Base-by-base conservation (phyloP, 2,797 vertebrate species). In the Anguilla marmorata region DNA sequence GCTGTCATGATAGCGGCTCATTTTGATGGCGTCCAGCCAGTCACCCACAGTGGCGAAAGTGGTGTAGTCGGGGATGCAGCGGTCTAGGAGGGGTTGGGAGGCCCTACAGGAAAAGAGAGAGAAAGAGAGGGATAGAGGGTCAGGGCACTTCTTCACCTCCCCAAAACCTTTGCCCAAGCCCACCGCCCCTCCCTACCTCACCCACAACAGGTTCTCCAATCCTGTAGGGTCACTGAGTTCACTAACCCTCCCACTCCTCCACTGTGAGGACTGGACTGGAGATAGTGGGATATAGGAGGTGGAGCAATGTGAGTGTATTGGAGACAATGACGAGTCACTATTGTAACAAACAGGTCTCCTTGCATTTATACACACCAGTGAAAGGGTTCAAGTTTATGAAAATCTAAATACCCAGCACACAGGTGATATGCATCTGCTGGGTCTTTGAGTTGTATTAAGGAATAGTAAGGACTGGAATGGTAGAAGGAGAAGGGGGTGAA, bases 21-120 rank as follows among this genome's bases (percentile, higher is more conserved):
- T 99, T 96, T 99, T 99, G 95, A 99, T 99, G 95, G 98, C 98
- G 0, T 99, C 98, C 94, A 99, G 96, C 98, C 98, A 99, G 95
- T 99, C 98, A 86, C 98, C 98, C 94, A 99, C 98, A 7, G 98
- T 99, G 87, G 98, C 98, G 94, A 99, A 99, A 91, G 98, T 99
- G 88, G 98, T 98, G 93, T 99, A 99, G 96, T 99, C 98, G 0
- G 98, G 98, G 89, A 99, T 97, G 0, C 97, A 98, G 91, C 98
- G 98, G 94, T 99, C 98, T 93, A 99, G 96, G 93, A 99, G 97
- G 0, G 98, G 98, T 91, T 99, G 98, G 90, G 98, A 99, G 90
- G 98, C 95, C 92, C 98, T 99, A 93, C 93, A 94, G 92, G 87
- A 82, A 95, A 88, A 94, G 92, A 95, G 92, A 96, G 93, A 91